A percentile compares a stretch with the other conserved stretches of the same genome.
Conservation (phyloP, 2,113 vertebrate genomes). For the Cranoglanis bouderius region DNA sequence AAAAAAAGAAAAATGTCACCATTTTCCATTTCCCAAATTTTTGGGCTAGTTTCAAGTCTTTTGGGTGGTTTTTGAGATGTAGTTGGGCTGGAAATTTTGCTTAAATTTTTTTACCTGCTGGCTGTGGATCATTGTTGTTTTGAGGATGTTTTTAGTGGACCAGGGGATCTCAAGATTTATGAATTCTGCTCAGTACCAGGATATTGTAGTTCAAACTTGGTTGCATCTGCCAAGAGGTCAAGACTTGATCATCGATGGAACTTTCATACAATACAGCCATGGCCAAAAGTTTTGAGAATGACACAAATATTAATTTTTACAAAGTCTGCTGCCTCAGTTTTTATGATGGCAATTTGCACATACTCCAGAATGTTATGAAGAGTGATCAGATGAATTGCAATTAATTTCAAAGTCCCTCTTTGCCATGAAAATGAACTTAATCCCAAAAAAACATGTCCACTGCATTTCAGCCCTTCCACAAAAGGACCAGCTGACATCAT, state of each 20-base stretch:
- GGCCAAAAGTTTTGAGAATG: no score
- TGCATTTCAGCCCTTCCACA: no score
- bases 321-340: no score
- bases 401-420: no score
- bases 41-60: background rate
- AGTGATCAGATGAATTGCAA: no score
- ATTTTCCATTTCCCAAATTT: background rate
- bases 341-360: no score
- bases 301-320: no score
- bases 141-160: background rate
- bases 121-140: background rate
- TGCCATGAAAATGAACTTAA: no score
- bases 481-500: no score
- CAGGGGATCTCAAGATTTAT: background rate
- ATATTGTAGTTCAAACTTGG: background rate
- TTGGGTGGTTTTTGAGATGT: background rate
- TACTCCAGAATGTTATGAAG: no score
- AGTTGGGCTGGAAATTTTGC: background rate
- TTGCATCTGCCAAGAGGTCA: background rate
- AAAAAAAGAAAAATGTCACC: background rate
- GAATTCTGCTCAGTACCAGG: background rate
- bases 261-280: background rate
- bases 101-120: no score
- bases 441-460: no score
- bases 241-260: background rate